A percentile compares a stretch with the other conserved stretches of the same genome.
phyloP scores from a whole-genome alignment of 2,888 invertebrate genomes.

The Dicycla oo region DNA sequence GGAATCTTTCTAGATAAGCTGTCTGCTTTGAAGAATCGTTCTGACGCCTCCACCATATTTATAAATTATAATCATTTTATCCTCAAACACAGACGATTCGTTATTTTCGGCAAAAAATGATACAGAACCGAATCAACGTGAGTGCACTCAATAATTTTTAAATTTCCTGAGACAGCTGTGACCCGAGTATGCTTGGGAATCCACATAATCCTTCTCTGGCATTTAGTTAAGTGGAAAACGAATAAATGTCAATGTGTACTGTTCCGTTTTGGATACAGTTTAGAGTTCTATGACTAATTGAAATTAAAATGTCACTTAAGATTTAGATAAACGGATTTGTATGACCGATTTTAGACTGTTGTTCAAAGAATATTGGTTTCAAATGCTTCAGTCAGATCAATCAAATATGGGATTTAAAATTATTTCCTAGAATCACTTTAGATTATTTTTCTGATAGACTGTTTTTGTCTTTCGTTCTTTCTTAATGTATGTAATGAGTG shows the following conservation, averaged over 20 bases:
- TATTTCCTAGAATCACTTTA: slow-evolving; percentile 57
- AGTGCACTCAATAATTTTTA: slow-evolving; percentile 53
- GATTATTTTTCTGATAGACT: slow-evolving; percentile 35
- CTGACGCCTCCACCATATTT: slow-evolving; percentile 35
- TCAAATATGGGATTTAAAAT: slow-evolving; percentile 50
- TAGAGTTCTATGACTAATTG: slow-evolving; percentile 79
- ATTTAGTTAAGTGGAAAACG: slow-evolving; percentile 81
- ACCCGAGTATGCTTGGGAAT: slow-evolving; percentile 69
- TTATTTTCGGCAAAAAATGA: slow-evolving; percentile 44
- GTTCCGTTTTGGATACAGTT: slow-evolving; percentile 64
- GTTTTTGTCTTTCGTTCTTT: slow-evolving; percentile 36
- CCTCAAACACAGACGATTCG: slow-evolving; percentile 14
- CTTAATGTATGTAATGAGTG: slow-evolving; percentile 24
- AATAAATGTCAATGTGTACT: slow-evolving; percentile 74
- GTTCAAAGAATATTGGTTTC: slow-evolving; percentile 42
- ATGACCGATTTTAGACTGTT: slow-evolving; percentile 49
- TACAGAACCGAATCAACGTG: slow-evolving; percentile 40
- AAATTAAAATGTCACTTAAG: slow-evolving; percentile 81
- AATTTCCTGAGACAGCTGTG: slow-evolving; percentile 69
- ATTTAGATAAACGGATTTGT: slow-evolving; percentile 78
- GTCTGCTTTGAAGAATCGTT: slow-evolving; percentile 48
- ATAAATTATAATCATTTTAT: slow-evolving; percentile 11
- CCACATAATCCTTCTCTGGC: slow-evolving; percentile 81
- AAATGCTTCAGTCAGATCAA: slow-evolving; percentile 49
- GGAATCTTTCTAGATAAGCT: slow-evolving; percentile 53